phyloP scores from a whole-genome alignment of 1,140 invertebrate genomes.

The Drosophila pruinosa region DNA sequence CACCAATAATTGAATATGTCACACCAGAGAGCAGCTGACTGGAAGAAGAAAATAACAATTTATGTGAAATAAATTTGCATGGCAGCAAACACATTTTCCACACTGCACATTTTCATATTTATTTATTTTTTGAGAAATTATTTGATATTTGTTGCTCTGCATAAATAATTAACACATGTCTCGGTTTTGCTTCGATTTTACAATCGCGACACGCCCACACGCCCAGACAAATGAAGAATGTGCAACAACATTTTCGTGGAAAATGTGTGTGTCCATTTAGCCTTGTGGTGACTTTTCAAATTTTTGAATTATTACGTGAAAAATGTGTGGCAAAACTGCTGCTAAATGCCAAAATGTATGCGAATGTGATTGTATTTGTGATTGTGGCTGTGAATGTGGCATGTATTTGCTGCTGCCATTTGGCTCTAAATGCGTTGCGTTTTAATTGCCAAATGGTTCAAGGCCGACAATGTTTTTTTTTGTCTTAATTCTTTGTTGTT shows the following conservation, averaged over 20 bases:
- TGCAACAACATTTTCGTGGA: constrained; percentile 18
- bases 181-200: constrained; percentile 1
- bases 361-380: neutral
- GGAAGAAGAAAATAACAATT: constrained; percentile 33
- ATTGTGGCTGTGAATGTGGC: neutral
- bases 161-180: constrained; percentile 45
- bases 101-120: constrained; percentile 25
- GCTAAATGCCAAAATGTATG: constrained; percentile 19
- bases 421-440: constrained; percentile 20
- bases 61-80: constrained; percentile 52
- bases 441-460: constrained; percentile 60
- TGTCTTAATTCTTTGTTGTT: neutral
- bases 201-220: constrained; percentile 35
- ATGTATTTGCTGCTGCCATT: constrained; percentile 18
- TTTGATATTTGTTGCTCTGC: constrained; percentile 2
- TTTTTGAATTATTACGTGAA: constrained; percentile 4
- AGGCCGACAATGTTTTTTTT: constrained; percentile 22
- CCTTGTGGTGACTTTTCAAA: constrained; percentile 11
- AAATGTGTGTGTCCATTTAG: constrained; percentile 21
- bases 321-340: constrained; percentile 22
- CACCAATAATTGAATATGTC: constrained; percentile 54
- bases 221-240: constrained; percentile 4
- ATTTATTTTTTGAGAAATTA: constrained; percentile 9
- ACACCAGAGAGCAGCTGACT: constrained; percentile 22
- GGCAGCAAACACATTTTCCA: neutral